Conservation (phyloP, 2,888 invertebrate genomes). For the Melipona beecheii region DNA sequence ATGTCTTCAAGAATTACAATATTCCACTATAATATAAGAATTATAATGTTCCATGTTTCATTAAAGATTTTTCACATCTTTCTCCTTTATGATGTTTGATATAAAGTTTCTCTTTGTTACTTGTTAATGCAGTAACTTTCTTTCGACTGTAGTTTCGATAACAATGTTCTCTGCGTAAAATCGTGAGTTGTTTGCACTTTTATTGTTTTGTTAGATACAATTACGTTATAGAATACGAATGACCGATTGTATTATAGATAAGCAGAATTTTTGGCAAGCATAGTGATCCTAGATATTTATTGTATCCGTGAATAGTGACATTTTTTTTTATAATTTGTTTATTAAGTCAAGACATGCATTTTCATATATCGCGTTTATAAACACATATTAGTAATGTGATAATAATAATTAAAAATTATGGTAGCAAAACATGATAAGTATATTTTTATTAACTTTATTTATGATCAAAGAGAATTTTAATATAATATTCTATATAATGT, state of each 20-base stretch:
- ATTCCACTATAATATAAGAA: not conserved
- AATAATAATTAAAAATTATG: too few species aligned
- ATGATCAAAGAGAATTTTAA: too few species aligned
- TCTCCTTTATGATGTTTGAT: not conserved
- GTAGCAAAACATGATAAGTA: too few species aligned
- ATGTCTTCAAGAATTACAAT: not conserved
- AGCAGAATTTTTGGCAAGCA: not conserved
- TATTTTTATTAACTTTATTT: too few species aligned
- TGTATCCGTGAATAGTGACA: not conserved
- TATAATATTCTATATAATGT: too few species aligned
- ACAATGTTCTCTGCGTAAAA: not conserved
- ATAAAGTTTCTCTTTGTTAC: not conserved
- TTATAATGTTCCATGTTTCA: fast-evolving
- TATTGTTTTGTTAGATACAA: not conserved
- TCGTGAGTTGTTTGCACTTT: not conserved
- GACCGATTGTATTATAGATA: not conserved
- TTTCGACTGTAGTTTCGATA: not conserved
- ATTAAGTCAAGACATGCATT: not conserved
- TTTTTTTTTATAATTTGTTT: not conserved
- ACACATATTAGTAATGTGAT: too few species aligned
- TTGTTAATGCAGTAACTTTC: not conserved
- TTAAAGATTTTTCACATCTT: not conserved
- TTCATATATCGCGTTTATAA: not conserved
- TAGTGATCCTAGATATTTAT: not conserved
- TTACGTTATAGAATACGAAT: not conserved